Evolutionary conservation across 2,797 vertebrate species (phyloP), one percentile per base, ranked within the genome.

Genomic region (Periophthalmus magnuspinnatus): DNA sequence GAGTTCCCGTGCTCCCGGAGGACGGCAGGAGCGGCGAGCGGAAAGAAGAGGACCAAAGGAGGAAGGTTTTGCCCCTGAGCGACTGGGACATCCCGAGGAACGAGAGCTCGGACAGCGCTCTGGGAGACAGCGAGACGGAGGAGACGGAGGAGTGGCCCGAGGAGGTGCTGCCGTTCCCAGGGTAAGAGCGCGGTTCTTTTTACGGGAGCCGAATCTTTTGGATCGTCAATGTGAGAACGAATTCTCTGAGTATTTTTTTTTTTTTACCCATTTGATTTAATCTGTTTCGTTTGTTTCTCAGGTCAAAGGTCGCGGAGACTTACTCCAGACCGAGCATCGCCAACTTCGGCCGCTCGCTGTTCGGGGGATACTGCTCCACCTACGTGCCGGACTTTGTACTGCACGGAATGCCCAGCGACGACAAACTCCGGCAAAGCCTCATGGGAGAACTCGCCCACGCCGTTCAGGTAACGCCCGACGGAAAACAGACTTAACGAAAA

Each of bases 31-130:
- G 93, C 78, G 88, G 67, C 84, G 93, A 91, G 83, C 64, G 60
- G 71, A 72, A 93, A 78, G 88, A 70, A 85, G 93, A 91, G 83
- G 94, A 91, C 54, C 74, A 91, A 86, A 96, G 95, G 82, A 36
- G 41, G 16, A 96, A 96, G 80, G 87, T 67, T 0, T 72, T 82
- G 48, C 89, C 92, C 0, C 86, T 93, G 78, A 92, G 90, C 50
- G 98, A 99, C 72, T 98, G 96, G 96, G 98, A 99, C 91, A 99
- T 99, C 90, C 98, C 98, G 32, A 95, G 98, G 86, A 99, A 99
- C 54, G 98, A 98, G 93, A 99, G 98, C 91, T 98, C 97, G 33
- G 98, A 99, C 79, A 99, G 98, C 64, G 97, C 97, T 5, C 91
- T 99, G 72, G 98, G 98, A n/a, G 98, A 99, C 93, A 99, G 98